Percentiles rank a stretch among this genome's conserved stretches.
Evolutionary conservation across 2,888 invertebrate genomes (phyloP).

Genomic region (Operophtera brumata): DNA sequence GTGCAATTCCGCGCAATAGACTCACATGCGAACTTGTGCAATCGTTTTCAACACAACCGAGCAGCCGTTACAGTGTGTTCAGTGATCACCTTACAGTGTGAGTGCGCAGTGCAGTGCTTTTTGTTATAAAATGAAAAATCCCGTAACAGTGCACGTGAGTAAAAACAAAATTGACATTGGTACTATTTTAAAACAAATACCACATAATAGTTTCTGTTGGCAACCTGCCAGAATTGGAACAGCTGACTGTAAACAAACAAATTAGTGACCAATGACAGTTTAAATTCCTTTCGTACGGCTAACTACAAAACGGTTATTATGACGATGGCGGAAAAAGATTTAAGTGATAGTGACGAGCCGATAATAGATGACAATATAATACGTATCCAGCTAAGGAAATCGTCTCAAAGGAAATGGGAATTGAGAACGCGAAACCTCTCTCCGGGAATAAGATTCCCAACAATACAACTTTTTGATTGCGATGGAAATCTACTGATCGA

Average conservation of each 20-base stretch:
- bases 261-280: constrained; percentile 54
- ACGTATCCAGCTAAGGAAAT: constrained; percentile 82
- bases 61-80: constrained; percentile 57
- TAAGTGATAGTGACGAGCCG: constrained; percentile 71
- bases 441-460: constrained; percentile 80
- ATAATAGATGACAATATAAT: constrained; percentile 80
- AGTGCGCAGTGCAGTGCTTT: constrained; percentile 51
- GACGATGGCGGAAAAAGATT: constrained; percentile 61
- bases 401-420: constrained; percentile 83
- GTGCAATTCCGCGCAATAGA: constrained; percentile 63
- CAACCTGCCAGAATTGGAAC: constrained; percentile 64
- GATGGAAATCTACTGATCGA: constrained; percentile 82
- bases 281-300: constrained; percentile 28
- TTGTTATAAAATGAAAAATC: constrained; percentile 38
- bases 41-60: constrained; percentile 56
- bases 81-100: constrained; percentile 61
- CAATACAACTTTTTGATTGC: constrained; percentile 83
- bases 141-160: constrained; percentile 21
- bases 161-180: constrained; percentile 79
- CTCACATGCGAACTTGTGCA: constrained; percentile 64
- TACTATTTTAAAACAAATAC: constrained; percentile 72
- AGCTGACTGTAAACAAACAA: constrained; percentile 79
- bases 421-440: constrained; percentile 83
- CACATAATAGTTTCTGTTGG: constrained; percentile 66
- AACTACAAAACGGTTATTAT: constrained; percentile 32